phyloP scores from a whole-genome alignment of 2,888 invertebrate species.

The Lasioglossum calceatum region DNA sequence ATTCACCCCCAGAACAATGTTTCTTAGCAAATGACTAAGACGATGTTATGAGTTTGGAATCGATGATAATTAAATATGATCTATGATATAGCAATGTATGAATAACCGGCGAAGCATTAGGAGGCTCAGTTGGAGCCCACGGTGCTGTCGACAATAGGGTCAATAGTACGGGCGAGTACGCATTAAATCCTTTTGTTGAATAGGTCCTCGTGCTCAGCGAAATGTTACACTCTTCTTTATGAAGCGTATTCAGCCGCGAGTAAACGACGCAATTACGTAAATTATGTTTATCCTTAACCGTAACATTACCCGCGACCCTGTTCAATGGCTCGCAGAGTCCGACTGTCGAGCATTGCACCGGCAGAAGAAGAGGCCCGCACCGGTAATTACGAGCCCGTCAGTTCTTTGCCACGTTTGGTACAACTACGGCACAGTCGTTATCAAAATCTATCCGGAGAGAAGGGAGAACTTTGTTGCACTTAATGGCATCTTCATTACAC shows the following conservation, averaged over 20 bases:
- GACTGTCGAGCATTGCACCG: neutral
- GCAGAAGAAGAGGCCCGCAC: neutral
- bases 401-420: neutral
- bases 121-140: neutral
- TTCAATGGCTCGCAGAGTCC: neutral
- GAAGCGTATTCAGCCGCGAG: constrained; percentile 12
- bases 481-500: too few relatives aligned
- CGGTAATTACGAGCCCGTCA: neutral
- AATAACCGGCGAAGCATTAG: neutral
- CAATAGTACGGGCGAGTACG: constrained; percentile 37
- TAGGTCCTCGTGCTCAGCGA: neutral
- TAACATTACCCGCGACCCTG: neutral
- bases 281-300: constrained; percentile 24
- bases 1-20: neutral
- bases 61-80: neutral
- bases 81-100: neutral
- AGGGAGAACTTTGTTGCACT: too few relatives aligned
- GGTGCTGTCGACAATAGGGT: constrained; percentile 48
- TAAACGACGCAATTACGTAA: constrained; percentile 38
- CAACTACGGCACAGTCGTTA: neutral
- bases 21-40: neutral
- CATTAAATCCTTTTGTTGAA: constrained; percentile 38
- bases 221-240: constrained; percentile 22
- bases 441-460: neutral
- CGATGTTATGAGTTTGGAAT: neutral